A percentile compares a stretch with the other conserved stretches of the same genome.
phyloP scores from a whole-genome alignment of 2,797 vertebrate species.

The Chaenodraco wilsoni region DNA sequence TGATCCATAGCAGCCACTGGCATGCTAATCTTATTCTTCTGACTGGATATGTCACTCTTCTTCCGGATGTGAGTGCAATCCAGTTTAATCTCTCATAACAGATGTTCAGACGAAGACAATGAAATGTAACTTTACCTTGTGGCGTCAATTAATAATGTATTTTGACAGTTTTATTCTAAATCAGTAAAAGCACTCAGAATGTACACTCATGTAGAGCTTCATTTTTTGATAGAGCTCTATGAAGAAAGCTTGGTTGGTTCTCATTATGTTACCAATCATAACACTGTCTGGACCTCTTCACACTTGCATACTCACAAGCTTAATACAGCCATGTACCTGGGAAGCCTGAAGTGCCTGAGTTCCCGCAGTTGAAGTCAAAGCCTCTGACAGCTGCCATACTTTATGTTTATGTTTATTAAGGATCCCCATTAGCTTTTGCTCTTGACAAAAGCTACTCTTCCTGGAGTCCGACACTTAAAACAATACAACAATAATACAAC shows the following conservation, averaged over 20 bases:
- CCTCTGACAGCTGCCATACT: neutral
- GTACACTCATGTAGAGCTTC: neutral
- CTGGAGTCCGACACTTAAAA: no score
- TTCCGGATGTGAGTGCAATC: conserved; percentile 29
- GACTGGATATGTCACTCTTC: conserved; percentile 72
- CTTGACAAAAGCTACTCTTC: no score
- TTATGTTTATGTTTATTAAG: no score
- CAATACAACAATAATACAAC: no score
- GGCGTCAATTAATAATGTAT: conserved; percentile 27
- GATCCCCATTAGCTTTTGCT: no score
- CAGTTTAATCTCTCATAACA: conserved; percentile 53
- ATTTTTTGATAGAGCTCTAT: neutral
- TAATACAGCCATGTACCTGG: neutral
- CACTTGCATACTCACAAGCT: neutral
- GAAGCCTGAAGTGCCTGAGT: neutral
- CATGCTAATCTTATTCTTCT: conserved; percentile 66
- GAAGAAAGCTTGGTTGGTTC: neutral
- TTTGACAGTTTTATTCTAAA: conserved; percentile 33
- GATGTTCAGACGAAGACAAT: conserved; percentile 49
- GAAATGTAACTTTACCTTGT: conserved; percentile 32
- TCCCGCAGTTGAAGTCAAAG: neutral
- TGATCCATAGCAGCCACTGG: conserved; percentile 61
- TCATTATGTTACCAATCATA: conserved; percentile 6
- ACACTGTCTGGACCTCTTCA: neutral
- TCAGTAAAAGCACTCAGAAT: conserved; percentile 20